A percentile compares a stretch with the other conserved stretches of the same genome.
phyloP scores from a whole-genome alignment of 2,888 invertebrate genomes.

The Tricholauxania praeusta region DNA sequence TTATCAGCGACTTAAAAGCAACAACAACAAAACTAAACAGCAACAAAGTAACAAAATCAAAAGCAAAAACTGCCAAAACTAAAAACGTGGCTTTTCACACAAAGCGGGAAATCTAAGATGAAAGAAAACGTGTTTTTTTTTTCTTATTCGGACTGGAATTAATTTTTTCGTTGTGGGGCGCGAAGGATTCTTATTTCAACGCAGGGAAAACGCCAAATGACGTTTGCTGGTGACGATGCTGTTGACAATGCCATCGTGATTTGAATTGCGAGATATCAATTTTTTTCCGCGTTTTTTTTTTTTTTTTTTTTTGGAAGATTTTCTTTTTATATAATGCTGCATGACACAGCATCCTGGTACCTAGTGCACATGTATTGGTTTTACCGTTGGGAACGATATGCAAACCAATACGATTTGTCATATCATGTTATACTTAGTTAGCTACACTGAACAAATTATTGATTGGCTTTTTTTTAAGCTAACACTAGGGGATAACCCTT shows the following conservation, averaged over 20 bases:
- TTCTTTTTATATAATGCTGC: conserved; percentile 6
- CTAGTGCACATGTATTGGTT: conserved; percentile 10
- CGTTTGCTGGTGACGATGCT: background rate
- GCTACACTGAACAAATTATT: no score
- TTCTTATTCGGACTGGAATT: no score
- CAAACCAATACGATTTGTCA: conserved; percentile 3
- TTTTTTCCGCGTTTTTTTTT: background rate
- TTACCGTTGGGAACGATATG: conserved; percentile 24
- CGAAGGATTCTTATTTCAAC: conserved; percentile 9
- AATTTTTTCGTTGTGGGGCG: no score
- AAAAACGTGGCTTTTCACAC: no score
- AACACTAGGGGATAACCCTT: no score
- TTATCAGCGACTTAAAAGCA: conserved; percentile 1
- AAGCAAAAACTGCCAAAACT: conserved; percentile 6
- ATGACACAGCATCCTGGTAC: conserved; percentile 13
- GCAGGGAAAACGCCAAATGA: background rate
- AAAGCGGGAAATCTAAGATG: conserved; percentile 17
- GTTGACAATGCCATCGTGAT: conserved; percentile 18
- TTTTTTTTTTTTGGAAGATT: background rate
- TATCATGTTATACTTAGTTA: background rate
- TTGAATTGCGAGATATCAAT: background rate
- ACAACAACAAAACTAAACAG: background rate
- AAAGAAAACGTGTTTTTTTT: background rate
- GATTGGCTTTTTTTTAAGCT: no score
- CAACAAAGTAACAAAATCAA: background rate